Conservation (phyloP, 2,888 invertebrate genomes). For the Thalpophila matura region DNA sequence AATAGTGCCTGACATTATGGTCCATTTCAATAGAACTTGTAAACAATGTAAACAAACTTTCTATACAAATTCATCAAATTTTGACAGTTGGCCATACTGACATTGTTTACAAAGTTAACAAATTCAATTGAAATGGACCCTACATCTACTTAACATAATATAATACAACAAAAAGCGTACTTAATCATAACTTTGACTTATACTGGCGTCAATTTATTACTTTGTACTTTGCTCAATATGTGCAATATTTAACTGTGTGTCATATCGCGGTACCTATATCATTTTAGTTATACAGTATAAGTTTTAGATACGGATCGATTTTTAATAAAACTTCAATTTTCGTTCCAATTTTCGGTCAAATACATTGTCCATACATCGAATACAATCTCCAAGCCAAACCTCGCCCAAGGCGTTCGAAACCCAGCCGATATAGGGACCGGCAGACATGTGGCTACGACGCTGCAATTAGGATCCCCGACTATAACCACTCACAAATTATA, state of each 20-base stretch:
- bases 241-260: neutral
- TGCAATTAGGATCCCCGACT: slow-evolving; percentile 65
- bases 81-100: too few species aligned
- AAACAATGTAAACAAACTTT: too few species aligned
- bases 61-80: too few species aligned
- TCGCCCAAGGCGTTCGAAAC: slow-evolving; percentile 45
- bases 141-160: too few species aligned
- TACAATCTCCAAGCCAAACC: slow-evolving; percentile 1
- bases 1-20: slow-evolving; percentile 42
- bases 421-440: slow-evolving; percentile 23
- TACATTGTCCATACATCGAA: slow-evolving; percentile 21
- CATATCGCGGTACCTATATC: too few species aligned
- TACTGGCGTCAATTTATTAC: slow-evolving; percentile 10
- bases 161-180: slow-evolving; percentile 12
- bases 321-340: too few species aligned
- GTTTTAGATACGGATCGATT: too few species aligned
- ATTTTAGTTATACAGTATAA: neutral
- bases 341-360: slow-evolving; percentile 39
- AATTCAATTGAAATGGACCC: too few species aligned
- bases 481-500: slow-evolving; percentile 44
- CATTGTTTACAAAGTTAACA: too few species aligned
- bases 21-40: too few species aligned
- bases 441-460: slow-evolving; percentile 36
- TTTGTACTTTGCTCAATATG: neutral
- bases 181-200: slow-evolving; percentile 43